A percentile compares a stretch with the other conserved stretches of the same genome.
phyloP scores from a whole-genome alignment of 2,113 vertebrate genomes.

The Prionailurus bengalensis region DNA sequence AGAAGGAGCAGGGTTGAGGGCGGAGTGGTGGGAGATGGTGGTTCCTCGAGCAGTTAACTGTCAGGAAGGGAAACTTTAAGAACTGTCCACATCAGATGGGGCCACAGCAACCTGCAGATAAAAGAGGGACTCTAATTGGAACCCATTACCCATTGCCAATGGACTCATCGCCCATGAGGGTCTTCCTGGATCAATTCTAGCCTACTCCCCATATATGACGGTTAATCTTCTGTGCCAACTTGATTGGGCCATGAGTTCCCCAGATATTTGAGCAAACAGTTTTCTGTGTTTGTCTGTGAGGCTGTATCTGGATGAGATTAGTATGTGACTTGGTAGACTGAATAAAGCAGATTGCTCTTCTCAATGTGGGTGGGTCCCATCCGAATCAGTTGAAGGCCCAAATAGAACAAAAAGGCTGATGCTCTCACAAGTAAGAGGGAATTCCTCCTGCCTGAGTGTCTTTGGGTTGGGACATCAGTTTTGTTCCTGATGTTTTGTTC shows the following conservation, averaged over 20 bases:
- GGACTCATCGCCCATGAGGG: too few species aligned
- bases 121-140: not conserved
- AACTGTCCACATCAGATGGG: not conserved
- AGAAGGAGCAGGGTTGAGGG: not conserved
- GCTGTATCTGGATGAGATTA: not conserved
- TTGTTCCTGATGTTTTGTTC: not conserved
- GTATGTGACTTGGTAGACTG: not conserved
- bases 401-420: not conserved
- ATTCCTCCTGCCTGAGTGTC: not conserved
- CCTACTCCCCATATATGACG: not conserved
- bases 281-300: not conserved
- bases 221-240: not conserved
- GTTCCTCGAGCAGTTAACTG: not conserved
- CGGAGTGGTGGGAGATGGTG: not conserved
- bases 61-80: not conserved
- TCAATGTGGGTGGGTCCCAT: not conserved
- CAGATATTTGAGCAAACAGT: not conserved
- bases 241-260: not conserved
- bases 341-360: not conserved
- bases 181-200: not conserved
- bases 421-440: not conserved
- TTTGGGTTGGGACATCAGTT: not conserved
- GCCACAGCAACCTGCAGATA: not conserved
- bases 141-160: too few species aligned
- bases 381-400: not conserved